Base-by-base conservation (phyloP, 92 coral and sea anemone species). In the Bergia sp. region DNA sequence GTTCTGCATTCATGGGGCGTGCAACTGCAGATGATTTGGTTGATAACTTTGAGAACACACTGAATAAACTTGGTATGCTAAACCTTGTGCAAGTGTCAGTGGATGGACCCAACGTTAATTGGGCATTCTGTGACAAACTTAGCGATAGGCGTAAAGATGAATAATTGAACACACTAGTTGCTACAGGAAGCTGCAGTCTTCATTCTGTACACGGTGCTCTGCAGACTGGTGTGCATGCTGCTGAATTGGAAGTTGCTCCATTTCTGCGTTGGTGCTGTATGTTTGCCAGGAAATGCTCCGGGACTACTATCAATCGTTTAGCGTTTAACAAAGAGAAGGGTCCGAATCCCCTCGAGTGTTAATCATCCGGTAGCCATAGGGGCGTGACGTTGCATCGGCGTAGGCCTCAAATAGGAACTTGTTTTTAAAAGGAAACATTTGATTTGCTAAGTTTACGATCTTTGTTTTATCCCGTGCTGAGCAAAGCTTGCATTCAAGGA, bases 51-150 rank as follows among this genome's bases (percentile, higher is more conserved):
- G 88, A 85, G 79, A 42, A 66, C 43, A 53, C 44, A 29, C 20
- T 55, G 18, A 73, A 23, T 53, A 85, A 39, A 67, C 55, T 44
- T 79, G 55, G 55, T 41, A 79, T 44, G 57, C 47, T 13, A 23
- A 55, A 55, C 45, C 55, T 82, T 41, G 73, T 57, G 12, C 75
- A 82, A 44, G 86, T 82, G 16, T 82, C 80, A 77, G 12, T 80
- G 85, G 85, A 80, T 80, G 71, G 85, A 80, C 49, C 85, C 73
- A 80, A 80, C 53, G 89, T 86, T 57, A 86, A 86, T 74, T 86
- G 89, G 82, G 44, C 44, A 43, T 86, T 86, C 80, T 66, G 49
- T 50, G 45, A 79, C 23, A 79, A 79, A 79, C 83, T 49, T 79
- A 18, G 43, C 23, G 83, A 49, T 64, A 79, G 66, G 83, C 9